Percentiles rank a stretch among this genome's conserved stretches.
These are phyloP conservation scores for Stichodactyla helianthus DNA, from an alignment of 64 coral and sea anemone species.

Conservation along the genomic window DNA sequence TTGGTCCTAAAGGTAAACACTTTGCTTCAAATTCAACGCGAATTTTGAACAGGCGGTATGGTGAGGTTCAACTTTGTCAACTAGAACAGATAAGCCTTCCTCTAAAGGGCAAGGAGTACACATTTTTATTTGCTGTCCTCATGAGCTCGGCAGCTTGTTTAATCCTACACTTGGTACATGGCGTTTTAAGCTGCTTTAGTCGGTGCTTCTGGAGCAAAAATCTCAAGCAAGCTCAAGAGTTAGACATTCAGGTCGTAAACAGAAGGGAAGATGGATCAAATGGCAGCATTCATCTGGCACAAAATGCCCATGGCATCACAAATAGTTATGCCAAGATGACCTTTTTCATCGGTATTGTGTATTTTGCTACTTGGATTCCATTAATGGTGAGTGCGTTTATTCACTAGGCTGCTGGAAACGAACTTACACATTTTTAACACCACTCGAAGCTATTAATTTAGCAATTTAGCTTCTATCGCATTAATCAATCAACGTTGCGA, in stretches of 20 bases:
- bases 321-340: constrained; percentile 69
- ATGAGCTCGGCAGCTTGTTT: constrained; percentile 79
- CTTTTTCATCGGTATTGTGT: constrained; percentile 57
- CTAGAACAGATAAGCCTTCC: constrained; percentile 81
- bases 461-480: background rate
- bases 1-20: constrained; percentile 55
- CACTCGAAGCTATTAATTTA: background rate
- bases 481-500: background rate
- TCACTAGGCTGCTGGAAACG: background rate
- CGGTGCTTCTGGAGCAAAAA: constrained; percentile 36
- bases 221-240: constrained; percentile 6
- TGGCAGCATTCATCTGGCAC: background rate
- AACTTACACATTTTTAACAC: background rate
- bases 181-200: constrained; percentile 56
- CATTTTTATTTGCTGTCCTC: constrained; percentile 79
- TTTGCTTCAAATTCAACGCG: background rate
- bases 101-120: constrained; percentile 70
- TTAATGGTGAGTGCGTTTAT: constrained; percentile 66
- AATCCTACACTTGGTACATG: constrained; percentile 67
- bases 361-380: constrained; percentile 77
- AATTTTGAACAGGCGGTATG: background rate
- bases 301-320: constrained; percentile 29
- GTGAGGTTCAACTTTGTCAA: constrained; percentile 42
- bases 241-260: constrained; percentile 1
- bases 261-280: constrained; percentile 12